phyloP scores from a whole-genome alignment of 2,888 invertebrate species.

The Thymelicus acteon region DNA sequence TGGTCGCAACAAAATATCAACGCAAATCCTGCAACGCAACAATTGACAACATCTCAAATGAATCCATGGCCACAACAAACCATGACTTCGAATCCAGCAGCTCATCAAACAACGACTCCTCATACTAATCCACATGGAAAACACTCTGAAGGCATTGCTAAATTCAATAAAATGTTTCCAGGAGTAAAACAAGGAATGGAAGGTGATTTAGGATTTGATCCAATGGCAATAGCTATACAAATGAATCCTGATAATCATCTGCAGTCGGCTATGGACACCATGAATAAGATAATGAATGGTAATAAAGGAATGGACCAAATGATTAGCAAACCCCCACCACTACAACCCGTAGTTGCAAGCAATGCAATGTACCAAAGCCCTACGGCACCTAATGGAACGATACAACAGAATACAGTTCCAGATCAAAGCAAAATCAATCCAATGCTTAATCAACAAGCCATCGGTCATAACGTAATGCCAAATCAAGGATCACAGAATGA shows the following conservation, averaged over 20 bases:
- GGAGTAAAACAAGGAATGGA: slow-evolving; percentile 62
- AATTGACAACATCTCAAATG: slow-evolving; percentile 27
- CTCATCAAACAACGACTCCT: slow-evolving; percentile 31
- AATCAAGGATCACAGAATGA: slow-evolving; percentile 26
- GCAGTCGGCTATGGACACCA: slow-evolving; percentile 61
- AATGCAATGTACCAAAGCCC: not conserved
- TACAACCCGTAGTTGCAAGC: slow-evolving; percentile 46
- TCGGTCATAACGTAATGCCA: not conserved
- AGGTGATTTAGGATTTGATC: slow-evolving; percentile 72
- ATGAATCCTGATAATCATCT: slow-evolving; percentile 78
- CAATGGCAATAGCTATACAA: slow-evolving; percentile 78
- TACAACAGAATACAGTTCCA: slow-evolving; percentile 25
- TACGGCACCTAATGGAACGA: slow-evolving; percentile 31
- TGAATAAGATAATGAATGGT: slow-evolving; percentile 64
- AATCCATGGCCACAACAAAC: slow-evolving; percentile 25
- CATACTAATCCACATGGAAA: slow-evolving; percentile 52
- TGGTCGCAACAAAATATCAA: slow-evolving; percentile 11
- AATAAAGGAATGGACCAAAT: slow-evolving; percentile 41
- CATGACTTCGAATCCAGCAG: slow-evolving; percentile 41
- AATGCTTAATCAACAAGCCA: slow-evolving; percentile 22
- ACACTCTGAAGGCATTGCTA: slow-evolving; percentile 64
- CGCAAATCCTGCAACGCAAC: slow-evolving; percentile 46
- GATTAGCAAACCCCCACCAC: slow-evolving; percentile 32
- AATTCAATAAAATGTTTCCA: slow-evolving; percentile 77
- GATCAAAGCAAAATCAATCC: slow-evolving; percentile 22